These are phyloP conservation scores for Antennarius maculatus DNA, from an alignment of 2,797 vertebrate genomes.

Conservation along the genomic window DNA sequence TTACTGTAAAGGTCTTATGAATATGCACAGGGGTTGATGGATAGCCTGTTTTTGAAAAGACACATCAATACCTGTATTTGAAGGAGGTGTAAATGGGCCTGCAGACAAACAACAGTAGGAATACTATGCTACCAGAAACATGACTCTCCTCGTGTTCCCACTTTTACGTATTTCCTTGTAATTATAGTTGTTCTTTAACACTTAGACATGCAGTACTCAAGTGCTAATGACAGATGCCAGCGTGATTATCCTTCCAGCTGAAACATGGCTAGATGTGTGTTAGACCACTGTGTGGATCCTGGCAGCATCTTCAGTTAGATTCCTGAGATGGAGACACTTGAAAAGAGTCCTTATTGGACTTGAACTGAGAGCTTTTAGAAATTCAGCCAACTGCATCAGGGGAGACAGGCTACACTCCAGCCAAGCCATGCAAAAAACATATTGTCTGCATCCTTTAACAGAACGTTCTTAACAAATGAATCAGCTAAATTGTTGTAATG, in stretches of 20 bases:
- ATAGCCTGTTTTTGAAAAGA: no score
- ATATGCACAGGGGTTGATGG: no score
- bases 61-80: no score
- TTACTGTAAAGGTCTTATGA: no score
- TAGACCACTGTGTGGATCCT: constrained; percentile 44
- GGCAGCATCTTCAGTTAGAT: constrained; percentile 46
- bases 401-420: constrained; percentile 10
- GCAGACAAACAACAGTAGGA: no score
- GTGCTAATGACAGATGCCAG: constrained; percentile 5
- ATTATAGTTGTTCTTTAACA: not conserved
- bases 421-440: constrained; percentile 49
- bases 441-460: constrained; percentile 43
- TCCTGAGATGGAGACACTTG: constrained; percentile 41
- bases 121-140: not conserved
- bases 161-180: not conserved
- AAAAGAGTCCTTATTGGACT: constrained; percentile 37
- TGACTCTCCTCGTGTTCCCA: not conserved
- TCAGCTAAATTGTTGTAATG: constrained; percentile 35
- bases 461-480: constrained; percentile 40
- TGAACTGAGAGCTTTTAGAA: constrained; percentile 52
- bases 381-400: constrained; percentile 37
- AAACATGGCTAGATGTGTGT: constrained; percentile 36
- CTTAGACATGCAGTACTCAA: not conserved
- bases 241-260: constrained; percentile 14
- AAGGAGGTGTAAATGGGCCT: no score